Percentiles rank a stretch among this genome's conserved stretches.
phyloP scores from a whole-genome alignment of 2,888 invertebrate species.

The Diogma glabrata region DNA sequence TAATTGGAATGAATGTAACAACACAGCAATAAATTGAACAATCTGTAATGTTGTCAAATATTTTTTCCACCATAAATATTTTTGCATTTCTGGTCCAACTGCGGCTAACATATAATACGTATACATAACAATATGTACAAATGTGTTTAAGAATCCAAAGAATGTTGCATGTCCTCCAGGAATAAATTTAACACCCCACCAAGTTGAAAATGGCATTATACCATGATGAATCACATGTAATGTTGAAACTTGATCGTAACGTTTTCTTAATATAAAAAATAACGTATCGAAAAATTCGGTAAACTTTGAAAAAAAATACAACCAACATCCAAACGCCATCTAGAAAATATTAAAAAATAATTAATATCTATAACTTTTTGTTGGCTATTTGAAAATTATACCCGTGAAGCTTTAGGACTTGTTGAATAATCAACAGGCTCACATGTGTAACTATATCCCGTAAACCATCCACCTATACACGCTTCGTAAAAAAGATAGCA shows the following conservation, averaged over 20 bases:
- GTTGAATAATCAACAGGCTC: slow-evolving; percentile 71
- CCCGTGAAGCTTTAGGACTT: slow-evolving; percentile 50
- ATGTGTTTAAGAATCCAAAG: slow-evolving; percentile 87
- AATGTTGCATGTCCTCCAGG: slow-evolving; percentile 89
- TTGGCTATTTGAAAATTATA: neutral
- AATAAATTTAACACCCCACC: slow-evolving; percentile 83
- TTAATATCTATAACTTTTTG: neutral
- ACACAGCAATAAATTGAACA: slow-evolving; percentile 77
- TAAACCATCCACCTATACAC: slow-evolving; percentile 54
- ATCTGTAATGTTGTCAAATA: slow-evolving; percentile 86
- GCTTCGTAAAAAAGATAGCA: slow-evolving; percentile 41
- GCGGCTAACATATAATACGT: slow-evolving; percentile 83
- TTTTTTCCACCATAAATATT: slow-evolving; percentile 92
- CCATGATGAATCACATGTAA: slow-evolving; percentile 93
- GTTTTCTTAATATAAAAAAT: slow-evolving; percentile 90
- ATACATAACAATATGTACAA: slow-evolving; percentile 94
- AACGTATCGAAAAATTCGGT: slow-evolving; percentile 89
- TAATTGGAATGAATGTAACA: slow-evolving; percentile 81
- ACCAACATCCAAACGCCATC: slow-evolving; percentile 82
- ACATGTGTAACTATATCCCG: slow-evolving; percentile 60
- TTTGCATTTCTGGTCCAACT: slow-evolving; percentile 74
- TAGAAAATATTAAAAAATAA: slow-evolving; percentile 30
- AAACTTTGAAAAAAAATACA: slow-evolving; percentile 91
- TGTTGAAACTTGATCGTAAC: slow-evolving; percentile 80
- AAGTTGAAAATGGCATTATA: slow-evolving; percentile 88